A percentile compares a stretch with the other conserved stretches of the same genome.
Conservation (phyloP, 2,113 vertebrate species). For the Microcebus lehilahytsara region DNA sequence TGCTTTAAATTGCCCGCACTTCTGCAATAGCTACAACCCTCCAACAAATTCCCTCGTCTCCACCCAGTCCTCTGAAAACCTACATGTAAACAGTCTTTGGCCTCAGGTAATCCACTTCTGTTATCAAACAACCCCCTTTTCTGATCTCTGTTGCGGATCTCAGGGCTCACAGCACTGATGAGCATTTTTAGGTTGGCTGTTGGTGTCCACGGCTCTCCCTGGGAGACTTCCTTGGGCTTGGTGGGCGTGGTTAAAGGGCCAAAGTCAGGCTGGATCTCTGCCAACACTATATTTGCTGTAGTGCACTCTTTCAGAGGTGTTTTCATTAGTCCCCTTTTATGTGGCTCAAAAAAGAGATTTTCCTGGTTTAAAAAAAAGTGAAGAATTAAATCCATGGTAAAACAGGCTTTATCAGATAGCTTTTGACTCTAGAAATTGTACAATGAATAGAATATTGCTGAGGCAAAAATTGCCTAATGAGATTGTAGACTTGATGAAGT, state of each 20-base stretch:
- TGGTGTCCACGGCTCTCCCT: slow-evolving; percentile 95
- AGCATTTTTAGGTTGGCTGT: slow-evolving; percentile 98
- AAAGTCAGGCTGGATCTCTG: slow-evolving; percentile 80
- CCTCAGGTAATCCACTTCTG: slow-evolving; percentile 79
- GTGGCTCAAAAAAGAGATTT: slow-evolving; percentile 83
- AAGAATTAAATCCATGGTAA: slow-evolving; percentile 32
- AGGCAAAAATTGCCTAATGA: slow-evolving; percentile 8
- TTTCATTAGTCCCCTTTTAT: slow-evolving; percentile 73
- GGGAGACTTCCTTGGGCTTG: slow-evolving; percentile 85
- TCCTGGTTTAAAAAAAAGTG: slow-evolving; percentile 80
- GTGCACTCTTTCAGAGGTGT: slow-evolving; percentile 82
- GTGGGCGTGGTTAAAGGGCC: slow-evolving; percentile 91
- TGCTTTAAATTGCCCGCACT: not conserved
- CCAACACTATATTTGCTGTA: slow-evolving; percentile 61
- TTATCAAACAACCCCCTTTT: slow-evolving; percentile 81
- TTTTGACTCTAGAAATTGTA: not conserved
- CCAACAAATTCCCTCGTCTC: not conserved
- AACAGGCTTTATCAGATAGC: not conserved
- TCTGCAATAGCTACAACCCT: not conserved
- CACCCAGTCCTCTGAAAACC: slow-evolving; percentile 28
- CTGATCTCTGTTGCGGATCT: slow-evolving; percentile 95
- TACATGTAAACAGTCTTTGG: slow-evolving; percentile 86
- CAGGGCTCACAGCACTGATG: slow-evolving; percentile 95
- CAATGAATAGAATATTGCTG: not conserved
- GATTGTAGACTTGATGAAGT: not conserved